These are phyloP conservation scores for Cladorhizidae sp. DNA, from an alignment of 37 sponge, comb jelly and placozoan species.

Conservation along the genomic window DNA sequence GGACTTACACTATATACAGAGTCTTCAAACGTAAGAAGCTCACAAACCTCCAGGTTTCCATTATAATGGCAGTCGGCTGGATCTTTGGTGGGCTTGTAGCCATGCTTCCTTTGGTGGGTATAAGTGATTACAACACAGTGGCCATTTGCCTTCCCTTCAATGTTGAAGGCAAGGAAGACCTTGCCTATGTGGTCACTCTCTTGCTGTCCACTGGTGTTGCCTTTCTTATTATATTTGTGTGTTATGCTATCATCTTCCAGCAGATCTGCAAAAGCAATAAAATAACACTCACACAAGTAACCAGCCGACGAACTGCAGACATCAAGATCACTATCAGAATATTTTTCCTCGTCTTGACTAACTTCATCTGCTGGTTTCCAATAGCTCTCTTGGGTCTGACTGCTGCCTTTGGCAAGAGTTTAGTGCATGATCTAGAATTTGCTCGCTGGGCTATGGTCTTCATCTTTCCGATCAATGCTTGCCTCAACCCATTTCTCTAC, in stretches of 20 bases:
- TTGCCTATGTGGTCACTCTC: conserved; percentile 45
- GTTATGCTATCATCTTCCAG: conserved; percentile 53
- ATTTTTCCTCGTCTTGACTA: conserved; percentile 64
- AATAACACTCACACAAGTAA: background rate
- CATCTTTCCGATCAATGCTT: conserved; percentile 84
- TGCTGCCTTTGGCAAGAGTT: conserved; percentile 41
- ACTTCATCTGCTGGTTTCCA: conserved; percentile 86
- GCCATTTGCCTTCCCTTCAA: conserved; percentile 74
- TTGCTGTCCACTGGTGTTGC: conserved; percentile 48
- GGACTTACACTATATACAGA: conserved; percentile 45
- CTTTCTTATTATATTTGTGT: conserved; percentile 38
- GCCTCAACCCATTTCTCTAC: conserved; percentile 83
- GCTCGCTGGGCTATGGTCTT: conserved; percentile 72
- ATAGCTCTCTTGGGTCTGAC: conserved; percentile 76
- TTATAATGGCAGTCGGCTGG: conserved; percentile 59
- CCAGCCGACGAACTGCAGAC: conserved; percentile 2
- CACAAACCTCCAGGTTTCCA: background rate
- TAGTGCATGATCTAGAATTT: conserved; percentile 18
- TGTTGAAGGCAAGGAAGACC: background rate
- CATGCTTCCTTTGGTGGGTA: conserved; percentile 36
- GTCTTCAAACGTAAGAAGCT: conserved; percentile 11
- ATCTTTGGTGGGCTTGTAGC: conserved; percentile 44
- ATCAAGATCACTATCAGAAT: conserved; percentile 66
- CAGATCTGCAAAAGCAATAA: conserved; percentile 9
- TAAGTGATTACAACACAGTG: conserved; percentile 50